Percentiles rank a stretch among this genome's conserved stretches.
Evolutionary conservation across 1,140 invertebrate species (phyloP).

Genomic region (Calosoma granatense): DNA sequence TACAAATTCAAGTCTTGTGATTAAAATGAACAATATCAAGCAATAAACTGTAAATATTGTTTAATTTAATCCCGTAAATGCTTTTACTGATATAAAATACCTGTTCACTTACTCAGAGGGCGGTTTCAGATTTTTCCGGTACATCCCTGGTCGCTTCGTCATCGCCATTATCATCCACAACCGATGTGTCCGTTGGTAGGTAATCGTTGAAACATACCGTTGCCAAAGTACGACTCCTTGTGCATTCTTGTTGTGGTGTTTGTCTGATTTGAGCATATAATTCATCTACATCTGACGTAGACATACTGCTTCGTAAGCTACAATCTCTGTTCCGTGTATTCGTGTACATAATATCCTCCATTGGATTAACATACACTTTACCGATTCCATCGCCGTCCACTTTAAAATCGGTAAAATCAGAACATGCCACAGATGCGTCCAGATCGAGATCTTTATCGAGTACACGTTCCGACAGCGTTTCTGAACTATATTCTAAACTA

Average conservation of each 20-base stretch:
- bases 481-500: constrained; percentile 61
- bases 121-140: neutral
- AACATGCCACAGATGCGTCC: neutral
- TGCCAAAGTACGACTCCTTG: neutral
- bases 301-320: constrained; percentile 26
- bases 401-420: neutral
- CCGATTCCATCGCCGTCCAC: neutral
- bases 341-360: neutral
- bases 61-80: too few species aligned
- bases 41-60: too few species aligned
- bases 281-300: constrained; percentile 44
- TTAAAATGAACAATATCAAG: too few species aligned
- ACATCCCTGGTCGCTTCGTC: neutral
- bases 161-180: neutral
- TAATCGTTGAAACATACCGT: neutral
- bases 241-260: neutral
- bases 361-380: neutral
- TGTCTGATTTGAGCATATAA: constrained; percentile 44
- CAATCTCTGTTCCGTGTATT: neutral
- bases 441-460: constrained; percentile 32
- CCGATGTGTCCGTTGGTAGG: neutral
- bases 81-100: too few species aligned
- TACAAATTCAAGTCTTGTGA: too few species aligned
- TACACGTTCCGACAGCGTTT: constrained; percentile 57
- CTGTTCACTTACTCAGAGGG: neutral